phyloP scores from a whole-genome alignment of 1,140 invertebrate genomes.

The Eriosoma lanigerum region DNA sequence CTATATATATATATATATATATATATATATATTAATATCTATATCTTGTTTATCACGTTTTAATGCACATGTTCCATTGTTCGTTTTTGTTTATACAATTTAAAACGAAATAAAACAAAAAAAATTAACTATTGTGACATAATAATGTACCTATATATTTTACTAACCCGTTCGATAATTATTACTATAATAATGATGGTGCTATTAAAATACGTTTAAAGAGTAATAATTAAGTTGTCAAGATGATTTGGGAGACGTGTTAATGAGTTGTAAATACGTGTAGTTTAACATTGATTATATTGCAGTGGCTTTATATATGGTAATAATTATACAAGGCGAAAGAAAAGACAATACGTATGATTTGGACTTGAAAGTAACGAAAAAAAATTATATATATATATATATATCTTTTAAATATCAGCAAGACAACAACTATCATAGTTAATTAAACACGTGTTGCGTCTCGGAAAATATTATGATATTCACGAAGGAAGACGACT shows the following conservation, averaged over 20 bases:
- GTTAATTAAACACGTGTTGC: constrained; percentile 22
- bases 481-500: not conserved
- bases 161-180: not conserved
- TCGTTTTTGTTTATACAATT: not conserved
- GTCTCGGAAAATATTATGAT: not conserved
- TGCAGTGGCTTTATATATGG: too few species aligned
- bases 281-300: not conserved
- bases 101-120: too few species aligned
- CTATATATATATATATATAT: too few species aligned
- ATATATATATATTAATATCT: too few species aligned
- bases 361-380: too few species aligned
- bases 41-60: too few species aligned
- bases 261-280: constrained; percentile 18
- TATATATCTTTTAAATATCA: not conserved
- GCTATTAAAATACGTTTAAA: constrained; percentile 21
- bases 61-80: not conserved
- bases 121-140: not conserved
- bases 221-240: constrained; percentile 8
- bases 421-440: not conserved
- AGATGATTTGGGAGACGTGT: not conserved
- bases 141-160: too few species aligned
- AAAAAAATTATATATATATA: too few species aligned
- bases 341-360: constrained; percentile 4
- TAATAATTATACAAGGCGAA: too few species aligned
- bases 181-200: not conserved